Evolutionary conservation across 1,140 invertebrate species (phyloP), one percentile per base, ranked within the genome.

Genomic region (Rhagoletis pomonella): DNA sequence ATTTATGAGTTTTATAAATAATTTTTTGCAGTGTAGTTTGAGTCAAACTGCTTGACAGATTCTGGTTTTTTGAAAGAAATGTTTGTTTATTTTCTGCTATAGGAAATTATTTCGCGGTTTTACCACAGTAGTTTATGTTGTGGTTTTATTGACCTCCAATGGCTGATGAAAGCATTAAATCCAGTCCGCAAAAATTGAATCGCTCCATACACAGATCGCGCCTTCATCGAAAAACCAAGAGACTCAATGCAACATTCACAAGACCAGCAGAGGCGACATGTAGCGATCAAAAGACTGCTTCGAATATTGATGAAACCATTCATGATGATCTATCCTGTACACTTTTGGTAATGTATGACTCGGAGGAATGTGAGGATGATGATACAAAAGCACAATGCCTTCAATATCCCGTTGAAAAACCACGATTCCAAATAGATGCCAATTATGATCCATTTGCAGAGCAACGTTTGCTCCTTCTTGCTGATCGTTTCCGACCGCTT

Each of bases 371-470:
- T 17, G 55, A 44, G 9, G 14, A 81, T 1, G 42, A 58, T n/a
- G 10, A 44, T 67, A 85, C 12, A 17, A 59, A 87, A 10, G 10
- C n/a, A 47, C 42, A 60, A 55, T 14, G 12, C 64, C 55, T 17
- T 84, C 10, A 73, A 4, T 55, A 29, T 29, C 29, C 29, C 17
- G 14, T n/a, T 1, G 17, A 55, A 55, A 87, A 85, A 5, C 14
- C 65, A 4, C 4, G 42, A 1, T 14, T 47, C 2, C 17, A 65
- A 67, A 19, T 85, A 7, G 4, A 69, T 12, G 14, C 1, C 0
- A 55, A 85, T 50, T 88, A 60, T 58, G 62, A 86, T 58, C 88
- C 88, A 17, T 88, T 88, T 87, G 62, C 86, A 47, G 67, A 84
- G 17, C 73, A 87, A 85, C 77, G 62, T 19, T 3, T 81, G 12